Conservation (phyloP, 2,113 vertebrate genomes). For the Philantomba maxwellii region DNA sequence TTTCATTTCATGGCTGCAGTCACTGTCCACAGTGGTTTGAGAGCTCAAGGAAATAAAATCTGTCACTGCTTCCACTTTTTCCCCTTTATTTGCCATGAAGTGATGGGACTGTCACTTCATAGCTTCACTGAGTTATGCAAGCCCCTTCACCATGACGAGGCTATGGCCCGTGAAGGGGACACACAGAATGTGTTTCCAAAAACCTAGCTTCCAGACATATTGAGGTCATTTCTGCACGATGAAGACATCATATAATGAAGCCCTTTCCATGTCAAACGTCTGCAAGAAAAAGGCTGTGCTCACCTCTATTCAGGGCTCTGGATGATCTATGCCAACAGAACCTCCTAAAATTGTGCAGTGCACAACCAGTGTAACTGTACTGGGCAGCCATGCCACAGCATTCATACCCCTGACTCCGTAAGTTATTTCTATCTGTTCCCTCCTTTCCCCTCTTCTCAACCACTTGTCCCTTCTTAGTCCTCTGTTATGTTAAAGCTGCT, state of each 20-base stretch:
- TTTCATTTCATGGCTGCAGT: neutral
- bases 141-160: rapidly evolving
- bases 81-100: neutral
- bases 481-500: neutral
- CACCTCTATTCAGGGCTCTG: neutral
- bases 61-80: neutral
- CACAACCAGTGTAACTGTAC: neutral
- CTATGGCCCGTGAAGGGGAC: neutral
- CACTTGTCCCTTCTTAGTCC: neutral
- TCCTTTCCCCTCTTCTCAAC: neutral
- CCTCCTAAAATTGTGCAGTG: neutral
- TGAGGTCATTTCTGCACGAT: neutral
- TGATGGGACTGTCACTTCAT: neutral
- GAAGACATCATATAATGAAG: neutral
- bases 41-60: neutral
- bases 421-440: neutral
- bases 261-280: neutral
- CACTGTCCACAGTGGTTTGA: neutral
- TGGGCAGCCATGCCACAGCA: neutral
- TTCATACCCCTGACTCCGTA: neutral
- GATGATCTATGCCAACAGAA: neutral
- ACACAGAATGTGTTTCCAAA: neutral
- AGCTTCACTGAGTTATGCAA: neutral
- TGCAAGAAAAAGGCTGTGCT: neutral
- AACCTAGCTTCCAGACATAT: neutral